A percentile compares a stretch with the other conserved stretches of the same genome.
These are phyloP conservation scores for Zophobas morio DNA, from an alignment of 1,140 invertebrate species.

Conservation along the genomic window DNA sequence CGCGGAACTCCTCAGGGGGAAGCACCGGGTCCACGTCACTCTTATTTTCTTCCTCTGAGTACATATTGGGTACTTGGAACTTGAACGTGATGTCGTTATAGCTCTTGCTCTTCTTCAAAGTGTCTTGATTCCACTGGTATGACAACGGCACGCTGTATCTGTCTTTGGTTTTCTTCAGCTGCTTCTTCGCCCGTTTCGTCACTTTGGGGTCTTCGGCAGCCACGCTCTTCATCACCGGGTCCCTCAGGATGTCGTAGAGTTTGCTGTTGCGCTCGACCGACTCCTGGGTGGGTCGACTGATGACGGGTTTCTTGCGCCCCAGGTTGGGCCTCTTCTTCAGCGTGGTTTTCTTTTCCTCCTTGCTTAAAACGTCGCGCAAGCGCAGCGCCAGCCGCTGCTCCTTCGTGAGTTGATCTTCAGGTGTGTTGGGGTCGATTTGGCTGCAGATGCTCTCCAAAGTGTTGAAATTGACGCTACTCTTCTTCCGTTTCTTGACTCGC, in stretches of 20 bases:
- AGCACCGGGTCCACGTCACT: background rate
- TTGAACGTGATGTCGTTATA: conserved; percentile 35
- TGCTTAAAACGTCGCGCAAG: conserved; percentile 56
- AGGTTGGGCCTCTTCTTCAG: conserved; percentile 52
- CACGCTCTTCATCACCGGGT: conserved; percentile 33
- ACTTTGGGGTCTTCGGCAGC: conserved; percentile 39
- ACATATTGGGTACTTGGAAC: conserved; percentile 12
- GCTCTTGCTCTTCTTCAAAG: conserved; percentile 26
- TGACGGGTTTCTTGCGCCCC: conserved; percentile 51
- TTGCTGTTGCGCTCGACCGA: conserved; percentile 59
- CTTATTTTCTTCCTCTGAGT: background rate
- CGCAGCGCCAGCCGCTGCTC: conserved; percentile 59
- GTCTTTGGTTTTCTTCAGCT: conserved; percentile 26
- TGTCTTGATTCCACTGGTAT: background rate
- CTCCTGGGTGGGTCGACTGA: conserved; percentile 57
- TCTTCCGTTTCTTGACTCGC: background rate
- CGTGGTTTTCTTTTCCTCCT: conserved; percentile 55
- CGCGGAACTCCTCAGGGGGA: conserved; percentile 28
- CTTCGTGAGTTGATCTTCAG: conserved; percentile 55
- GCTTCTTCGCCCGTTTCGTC: background rate
- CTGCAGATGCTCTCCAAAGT: conserved; percentile 57
- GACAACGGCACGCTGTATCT: conserved; percentile 7
- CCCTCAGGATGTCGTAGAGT: conserved; percentile 55
- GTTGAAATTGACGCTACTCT: conserved; percentile 49
- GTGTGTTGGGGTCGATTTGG: conserved; percentile 48